These are phyloP conservation scores for Phymanthus crucifer DNA, from an alignment of 92 coral and sea anemone species.

Conservation along the genomic window DNA sequence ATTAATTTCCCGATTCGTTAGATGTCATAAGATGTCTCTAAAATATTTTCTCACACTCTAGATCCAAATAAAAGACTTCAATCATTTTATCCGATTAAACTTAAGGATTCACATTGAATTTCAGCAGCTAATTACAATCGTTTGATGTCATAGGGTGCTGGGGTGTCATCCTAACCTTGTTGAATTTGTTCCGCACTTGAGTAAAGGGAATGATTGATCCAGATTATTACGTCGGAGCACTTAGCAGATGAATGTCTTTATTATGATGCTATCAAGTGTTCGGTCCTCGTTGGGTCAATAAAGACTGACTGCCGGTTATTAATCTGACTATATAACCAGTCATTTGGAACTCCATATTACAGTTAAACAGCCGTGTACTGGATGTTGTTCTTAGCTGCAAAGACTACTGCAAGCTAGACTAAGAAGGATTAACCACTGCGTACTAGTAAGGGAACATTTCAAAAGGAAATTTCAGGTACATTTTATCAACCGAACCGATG, in stretches of 20 bases:
- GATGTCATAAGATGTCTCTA: too few relatives aligned
- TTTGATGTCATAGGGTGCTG: not conserved
- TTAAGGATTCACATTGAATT: not conserved
- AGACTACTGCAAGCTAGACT: too few relatives aligned
- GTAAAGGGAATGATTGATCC: constrained; percentile 10
- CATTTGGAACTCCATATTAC: constrained; percentile 12
- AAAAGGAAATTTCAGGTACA: too few relatives aligned
- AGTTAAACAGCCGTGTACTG: not conserved
- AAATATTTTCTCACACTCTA: not conserved
- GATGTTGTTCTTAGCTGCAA: not conserved
- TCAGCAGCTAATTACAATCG: not conserved
- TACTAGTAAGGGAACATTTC: too few relatives aligned
- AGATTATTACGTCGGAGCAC: constrained; percentile 7
- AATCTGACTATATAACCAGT: constrained; percentile 3
- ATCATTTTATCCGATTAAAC: not conserved
- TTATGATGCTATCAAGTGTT: constrained; percentile 21
- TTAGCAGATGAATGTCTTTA: constrained; percentile 9
- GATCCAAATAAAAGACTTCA: not conserved
- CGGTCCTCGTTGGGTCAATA: constrained; percentile 28
- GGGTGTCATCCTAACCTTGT: not conserved
- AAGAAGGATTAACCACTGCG: too few relatives aligned
- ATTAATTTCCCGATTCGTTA: too few relatives aligned
- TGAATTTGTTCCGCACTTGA: constrained; percentile 6
- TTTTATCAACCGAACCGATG: too few relatives aligned
- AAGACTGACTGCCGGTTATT: not conserved